phyloP scores from a whole-genome alignment of 2,797 vertebrate species.

The Sciurus vulgaris region DNA sequence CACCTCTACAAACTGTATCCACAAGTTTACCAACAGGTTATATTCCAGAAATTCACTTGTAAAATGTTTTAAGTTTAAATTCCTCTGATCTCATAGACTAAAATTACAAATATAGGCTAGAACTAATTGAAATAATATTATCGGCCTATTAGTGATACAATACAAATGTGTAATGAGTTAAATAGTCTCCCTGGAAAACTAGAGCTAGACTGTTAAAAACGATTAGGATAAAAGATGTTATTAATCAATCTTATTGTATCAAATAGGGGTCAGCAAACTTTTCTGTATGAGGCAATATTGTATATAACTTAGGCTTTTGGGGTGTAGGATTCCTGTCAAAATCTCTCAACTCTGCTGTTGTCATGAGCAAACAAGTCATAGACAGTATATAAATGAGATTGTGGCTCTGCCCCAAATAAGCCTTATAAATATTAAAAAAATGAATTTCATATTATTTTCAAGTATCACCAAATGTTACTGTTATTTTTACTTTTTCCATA shows the following conservation, averaged over 20 bases:
- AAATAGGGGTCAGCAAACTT: not conserved
- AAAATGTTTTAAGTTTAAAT: conserved; percentile 41
- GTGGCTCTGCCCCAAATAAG: not conserved
- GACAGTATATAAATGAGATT: not conserved
- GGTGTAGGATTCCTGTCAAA: not conserved
- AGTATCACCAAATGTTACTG: not conserved
- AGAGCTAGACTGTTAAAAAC: conserved; percentile 34
- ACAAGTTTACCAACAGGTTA: not conserved
- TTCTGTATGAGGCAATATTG: not conserved
- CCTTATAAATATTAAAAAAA: not conserved
- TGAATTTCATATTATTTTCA: conserved; percentile 38
- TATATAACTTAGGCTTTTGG: not conserved
- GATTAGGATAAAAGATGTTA: conserved; percentile 19
- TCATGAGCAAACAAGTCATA: not conserved
- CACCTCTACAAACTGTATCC: not conserved
- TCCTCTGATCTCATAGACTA: not conserved
- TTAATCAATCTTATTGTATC: not conserved
- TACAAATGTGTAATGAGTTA: conserved; percentile 25
- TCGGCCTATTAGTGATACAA: not conserved
- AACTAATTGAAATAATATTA: not conserved
- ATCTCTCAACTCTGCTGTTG: not conserved
- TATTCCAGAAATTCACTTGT: not conserved
- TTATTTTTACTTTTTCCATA: not conserved
- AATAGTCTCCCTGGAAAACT: conserved; percentile 21
- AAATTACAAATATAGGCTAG: conserved; percentile 15